Conservation (phyloP, 2,797 vertebrate species). For the Dendrocincla fuliginosa region DNA sequence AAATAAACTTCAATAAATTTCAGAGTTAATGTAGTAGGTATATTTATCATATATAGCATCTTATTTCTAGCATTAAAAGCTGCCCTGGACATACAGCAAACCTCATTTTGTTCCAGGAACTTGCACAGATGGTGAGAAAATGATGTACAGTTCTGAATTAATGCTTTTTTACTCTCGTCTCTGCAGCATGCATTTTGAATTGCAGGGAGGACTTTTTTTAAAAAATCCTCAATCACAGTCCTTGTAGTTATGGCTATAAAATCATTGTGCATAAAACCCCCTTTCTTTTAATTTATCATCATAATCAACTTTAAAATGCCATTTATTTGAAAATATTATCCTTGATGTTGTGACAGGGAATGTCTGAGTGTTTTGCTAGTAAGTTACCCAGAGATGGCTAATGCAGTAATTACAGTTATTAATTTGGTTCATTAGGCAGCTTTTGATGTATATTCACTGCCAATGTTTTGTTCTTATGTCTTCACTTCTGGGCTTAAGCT, state of each 20-base stretch:
- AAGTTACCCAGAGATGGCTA: background rate
- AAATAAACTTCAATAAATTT: background rate
- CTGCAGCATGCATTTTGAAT: background rate
- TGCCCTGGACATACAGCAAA: background rate
- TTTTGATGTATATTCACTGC: background rate
- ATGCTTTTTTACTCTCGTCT: background rate
- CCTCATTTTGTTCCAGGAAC: background rate
- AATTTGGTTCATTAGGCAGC: background rate
- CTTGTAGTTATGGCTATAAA: background rate
- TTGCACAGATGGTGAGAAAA: constrained; percentile 39
- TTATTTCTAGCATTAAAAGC: background rate
- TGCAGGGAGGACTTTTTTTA: background rate
- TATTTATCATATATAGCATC: background rate
- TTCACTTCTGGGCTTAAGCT: background rate
- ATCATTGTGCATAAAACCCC: background rate
- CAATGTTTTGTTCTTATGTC: background rate
- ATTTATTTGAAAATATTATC: background rate
- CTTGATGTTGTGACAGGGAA: background rate
- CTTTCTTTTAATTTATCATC: background rate
- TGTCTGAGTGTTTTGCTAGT: background rate
- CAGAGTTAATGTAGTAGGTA: background rate
- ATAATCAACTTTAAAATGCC: background rate
- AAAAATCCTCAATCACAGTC: background rate
- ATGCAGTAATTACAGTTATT: constrained; percentile 37
- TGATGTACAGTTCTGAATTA: background rate